Percentiles rank a stretch among this genome's conserved stretches.
These are phyloP conservation scores for Drosophila melanocephala DNA, from an alignment of 2,888 invertebrate genomes.

Conservation along the genomic window DNA sequence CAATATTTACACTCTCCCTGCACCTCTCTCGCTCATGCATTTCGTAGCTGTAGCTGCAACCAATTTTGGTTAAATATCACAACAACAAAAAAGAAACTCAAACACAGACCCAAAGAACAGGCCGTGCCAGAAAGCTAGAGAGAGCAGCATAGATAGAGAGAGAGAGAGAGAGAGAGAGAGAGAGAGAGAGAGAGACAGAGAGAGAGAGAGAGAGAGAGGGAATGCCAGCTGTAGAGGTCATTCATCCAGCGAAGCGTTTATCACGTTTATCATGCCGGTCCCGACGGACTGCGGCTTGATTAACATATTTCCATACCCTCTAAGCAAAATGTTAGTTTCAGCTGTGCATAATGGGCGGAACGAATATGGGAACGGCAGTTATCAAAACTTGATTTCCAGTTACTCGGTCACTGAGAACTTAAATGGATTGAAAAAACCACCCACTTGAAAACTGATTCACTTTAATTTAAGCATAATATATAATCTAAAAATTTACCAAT, in stretches of 20 bases:
- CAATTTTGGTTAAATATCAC: conserved; percentile 40
- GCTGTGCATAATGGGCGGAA: conserved; percentile 24
- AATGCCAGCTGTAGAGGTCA: conserved; percentile 56
- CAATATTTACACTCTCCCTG: conserved; percentile 30
- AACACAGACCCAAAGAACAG: neutral
- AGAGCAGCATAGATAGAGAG: neutral
- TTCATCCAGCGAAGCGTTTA: conserved; percentile 76
- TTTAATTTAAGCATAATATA: neutral
- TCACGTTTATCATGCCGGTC: conserved; percentile 64
- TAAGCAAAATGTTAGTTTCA: conserved; percentile 4
- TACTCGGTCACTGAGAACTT: neutral
- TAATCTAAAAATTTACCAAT: neutral
- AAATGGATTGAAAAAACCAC: neutral
- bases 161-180: neutral
- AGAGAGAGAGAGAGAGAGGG: neutral
- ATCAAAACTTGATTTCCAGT: conserved; percentile 16
- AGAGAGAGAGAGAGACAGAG: neutral
- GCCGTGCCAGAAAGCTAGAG: neutral
- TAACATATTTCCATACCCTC: conserved; percentile 73
- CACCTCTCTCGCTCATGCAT: conserved; percentile 7
- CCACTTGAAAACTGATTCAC: neutral
- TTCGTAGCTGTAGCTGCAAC: conserved; percentile 31
- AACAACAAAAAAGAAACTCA: neutral
- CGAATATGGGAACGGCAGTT: conserved; percentile 6
- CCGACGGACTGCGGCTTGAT: conserved; percentile 56